Percentiles rank a stretch among this genome's conserved stretches.
phyloP scores from a whole-genome alignment of 2,888 invertebrate species.

The Podotricha telesiphe region DNA sequence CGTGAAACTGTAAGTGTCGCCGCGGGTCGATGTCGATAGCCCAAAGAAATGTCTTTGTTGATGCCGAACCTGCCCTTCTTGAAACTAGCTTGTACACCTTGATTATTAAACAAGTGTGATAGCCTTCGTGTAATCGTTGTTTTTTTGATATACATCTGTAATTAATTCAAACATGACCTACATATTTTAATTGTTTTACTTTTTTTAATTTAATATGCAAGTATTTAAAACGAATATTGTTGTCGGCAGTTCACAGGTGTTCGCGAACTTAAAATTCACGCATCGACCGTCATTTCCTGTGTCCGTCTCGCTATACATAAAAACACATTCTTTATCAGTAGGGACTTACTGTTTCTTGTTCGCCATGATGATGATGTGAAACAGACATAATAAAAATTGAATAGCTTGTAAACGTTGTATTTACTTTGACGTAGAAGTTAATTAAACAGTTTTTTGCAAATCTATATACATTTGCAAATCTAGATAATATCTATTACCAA shows the following conservation, averaged over 20 bases:
- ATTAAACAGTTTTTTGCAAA: no score
- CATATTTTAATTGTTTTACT: not conserved
- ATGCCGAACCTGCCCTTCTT: constrained; percentile 23
- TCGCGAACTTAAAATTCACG: not conserved
- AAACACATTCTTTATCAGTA: not conserved
- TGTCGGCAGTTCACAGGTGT: not conserved
- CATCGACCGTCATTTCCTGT: not conserved
- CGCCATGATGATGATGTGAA: not conserved
- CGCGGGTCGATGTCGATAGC: constrained; percentile 6
- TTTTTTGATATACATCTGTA: not conserved
- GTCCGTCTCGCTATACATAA: not conserved
- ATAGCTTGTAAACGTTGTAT: no score
- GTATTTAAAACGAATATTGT: not conserved
- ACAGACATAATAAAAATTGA: not conserved
- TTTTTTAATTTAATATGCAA: not conserved
- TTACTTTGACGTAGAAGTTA: not conserved
- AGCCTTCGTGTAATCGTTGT: not conserved
- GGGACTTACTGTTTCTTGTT: not conserved
- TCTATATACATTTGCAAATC: no score
- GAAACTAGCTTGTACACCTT: constrained; percentile 16
- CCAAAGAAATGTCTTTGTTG: constrained; percentile 31
- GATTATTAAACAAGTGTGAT: not conserved
- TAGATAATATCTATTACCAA: no score
- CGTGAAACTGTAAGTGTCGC: not conserved
- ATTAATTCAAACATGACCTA: not conserved